Base-by-base conservation (phyloP, 1,140 invertebrate species). In the Armadillidium nasatum region DNA sequence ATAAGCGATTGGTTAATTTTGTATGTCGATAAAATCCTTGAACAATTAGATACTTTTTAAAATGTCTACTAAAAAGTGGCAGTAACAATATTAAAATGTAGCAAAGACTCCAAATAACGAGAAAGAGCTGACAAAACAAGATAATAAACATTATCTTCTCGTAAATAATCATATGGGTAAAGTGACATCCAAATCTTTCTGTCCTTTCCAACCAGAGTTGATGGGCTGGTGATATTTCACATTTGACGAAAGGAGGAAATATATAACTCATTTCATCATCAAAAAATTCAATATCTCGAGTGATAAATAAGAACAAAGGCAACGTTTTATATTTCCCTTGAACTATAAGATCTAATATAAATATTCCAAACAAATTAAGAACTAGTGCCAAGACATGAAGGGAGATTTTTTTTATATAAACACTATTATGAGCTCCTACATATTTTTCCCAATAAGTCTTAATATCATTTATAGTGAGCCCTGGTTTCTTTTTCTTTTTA, bases 211-310 rank as follows among this genome's bases (percentile, higher is more conserved):
- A 7, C 50, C 50, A 60, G 7, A 60, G 50, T 19, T 60, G 50
- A 7, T 60, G 50, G 4, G 7, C 4, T 15, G 50, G 2, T 15
- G 50, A 4, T 4, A 60, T 60, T 19, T 60, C 50, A 60, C 50
- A 60, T 7, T 7, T 60, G 11, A 60, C 50, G 50, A 60, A 60
- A 60, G 50, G 50, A 19, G 50, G 50, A 19, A 60, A 60, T 60
- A 60, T 60, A 60, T 15, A 60, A 60, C 50, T 60, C 50, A 60
- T 60, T 15, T 60, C 50, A 60, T 60, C 50, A 60, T 60, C 50
- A 19, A 60, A 60, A 60, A 60, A 60, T 7, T 60, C 50, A 60
- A 60, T 60, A 19, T 60, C 50, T 15, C 50, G 50, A 7, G 50
- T 60, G 7, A 60, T 7, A 60, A 60, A 7, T 60, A 60, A 60